These are phyloP conservation scores for Microchirus variegatus DNA, from an alignment of 2,797 vertebrate genomes.

Conservation along the genomic window DNA sequence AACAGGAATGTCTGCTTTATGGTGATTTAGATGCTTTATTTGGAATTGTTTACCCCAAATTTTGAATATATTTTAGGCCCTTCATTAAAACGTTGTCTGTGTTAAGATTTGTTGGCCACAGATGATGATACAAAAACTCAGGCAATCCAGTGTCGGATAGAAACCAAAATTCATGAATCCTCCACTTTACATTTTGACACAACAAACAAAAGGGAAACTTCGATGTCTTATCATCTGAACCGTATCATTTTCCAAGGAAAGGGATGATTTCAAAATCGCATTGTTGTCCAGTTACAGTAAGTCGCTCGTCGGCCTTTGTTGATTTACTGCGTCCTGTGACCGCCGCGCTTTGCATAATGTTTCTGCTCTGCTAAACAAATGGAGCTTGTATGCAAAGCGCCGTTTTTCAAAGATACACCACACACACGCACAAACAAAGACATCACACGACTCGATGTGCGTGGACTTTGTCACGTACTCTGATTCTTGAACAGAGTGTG, in stretches of 20 bases:
- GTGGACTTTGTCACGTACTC: background rate
- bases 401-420: slow-evolving; percentile 50
- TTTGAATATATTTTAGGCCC: too few relatives aligned
- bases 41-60: slow-evolving; percentile 10
- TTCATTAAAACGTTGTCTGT: background rate
- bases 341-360: slow-evolving; percentile 77
- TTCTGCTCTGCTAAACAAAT: slow-evolving; percentile 73
- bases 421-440: slow-evolving; percentile 33
- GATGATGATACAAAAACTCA: background rate
- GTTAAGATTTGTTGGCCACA: slow-evolving; percentile 8
- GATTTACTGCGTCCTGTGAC: slow-evolving; percentile 39
- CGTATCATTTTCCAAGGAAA: slow-evolving; percentile 46
- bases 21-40: background rate
- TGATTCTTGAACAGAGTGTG: background rate
- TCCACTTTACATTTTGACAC: background rate
- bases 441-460: slow-evolving; percentile 31
- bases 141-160: too few relatives aligned
- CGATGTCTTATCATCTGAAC: slow-evolving; percentile 71
- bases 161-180: too few relatives aligned
- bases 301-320: slow-evolving; percentile 39
- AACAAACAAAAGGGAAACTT: slow-evolving; percentile 27
- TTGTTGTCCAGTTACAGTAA: slow-evolving; percentile 54
- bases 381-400: slow-evolving; percentile 74
- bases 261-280: slow-evolving; percentile 29
- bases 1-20: background rate